Base-by-base conservation (phyloP, 2,113 vertebrate genomes). In the Pelmatolapia mariae region DNA sequence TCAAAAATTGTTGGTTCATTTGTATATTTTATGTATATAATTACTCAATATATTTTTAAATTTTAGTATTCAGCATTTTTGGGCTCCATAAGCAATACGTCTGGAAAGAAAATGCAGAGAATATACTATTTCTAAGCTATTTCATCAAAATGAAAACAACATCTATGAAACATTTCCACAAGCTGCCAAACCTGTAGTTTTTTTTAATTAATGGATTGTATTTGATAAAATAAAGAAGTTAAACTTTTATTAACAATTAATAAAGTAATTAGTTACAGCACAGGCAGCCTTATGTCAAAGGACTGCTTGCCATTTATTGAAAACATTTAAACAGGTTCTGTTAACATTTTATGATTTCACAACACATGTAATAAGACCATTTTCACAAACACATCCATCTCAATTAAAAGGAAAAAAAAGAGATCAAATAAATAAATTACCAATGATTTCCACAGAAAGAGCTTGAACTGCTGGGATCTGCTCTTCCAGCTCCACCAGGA, bases 251-350 rank as follows among this genome's bases (percentile, higher is more conserved):
- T 33, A 5, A 40, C n/a, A 40, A 38, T 36, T 40, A 31, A 47
- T 45, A 45, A 73, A 73, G 38, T 26, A 73, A 26, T 78, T 0
- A 80, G 7, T 61, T 47, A 26, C 4, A 54, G 13, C 24, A 36
- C 7, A 45, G 3, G 6, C 0, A 10, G 16, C 45, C 15, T 71
- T 53, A 26, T 26, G 4, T 4, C 18, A 80, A 24, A 86, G 15
- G 22, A 12, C 22, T 10, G 15, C 7, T 1, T 1, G 10, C 1
- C 22, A 59, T 80, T 86, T 53, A 40, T 66, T 80, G 15, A 82
- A 81, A 81, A 79, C 5, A 22, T 45, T 71, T 43, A 43, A 53
- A 61, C n/a, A 57, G 5, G 36, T 87, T 86, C 10, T 85, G 10
- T 43, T 78, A 36, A 43, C 22, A 52, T 82, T 84, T 61, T 19